Conservation (phyloP, 1,140 invertebrate genomes). For the Thaumatotibia leucotreta region DNA sequence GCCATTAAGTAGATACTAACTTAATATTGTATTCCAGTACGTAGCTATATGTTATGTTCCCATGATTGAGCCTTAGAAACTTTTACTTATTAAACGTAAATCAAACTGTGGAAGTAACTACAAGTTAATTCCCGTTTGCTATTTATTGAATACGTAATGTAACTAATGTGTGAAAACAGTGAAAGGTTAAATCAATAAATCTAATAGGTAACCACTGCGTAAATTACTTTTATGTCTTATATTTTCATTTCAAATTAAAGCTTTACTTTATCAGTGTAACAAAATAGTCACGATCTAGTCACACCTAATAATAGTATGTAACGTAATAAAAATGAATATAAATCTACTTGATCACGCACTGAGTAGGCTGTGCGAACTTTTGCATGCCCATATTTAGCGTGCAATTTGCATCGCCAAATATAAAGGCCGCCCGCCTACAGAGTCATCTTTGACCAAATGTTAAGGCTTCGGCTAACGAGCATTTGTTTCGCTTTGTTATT, state of each 20-base stretch:
- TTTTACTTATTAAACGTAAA: not conserved
- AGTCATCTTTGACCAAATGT: conserved; percentile 6
- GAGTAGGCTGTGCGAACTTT: conserved; percentile 1
- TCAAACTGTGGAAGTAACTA: not conserved
- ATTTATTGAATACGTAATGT: not conserved
- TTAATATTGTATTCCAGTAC: too few species aligned
- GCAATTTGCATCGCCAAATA: conserved; percentile 1
- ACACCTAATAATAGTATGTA: conserved; percentile 1
- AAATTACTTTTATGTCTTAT: not conserved
- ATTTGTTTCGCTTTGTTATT: conserved; percentile 36
- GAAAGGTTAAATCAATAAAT: not conserved
- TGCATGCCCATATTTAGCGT: not conserved
- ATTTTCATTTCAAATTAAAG: not conserved
- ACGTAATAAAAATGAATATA: not conserved
- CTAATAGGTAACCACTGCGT: not conserved
- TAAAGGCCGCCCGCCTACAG: conserved; percentile 35
- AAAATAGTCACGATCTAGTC: not conserved
- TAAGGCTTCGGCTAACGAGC: conserved; percentile 7
- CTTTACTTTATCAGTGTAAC: not conserved
- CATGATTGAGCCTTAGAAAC: too few species aligned
- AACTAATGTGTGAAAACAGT: not conserved
- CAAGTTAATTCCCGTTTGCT: not conserved
- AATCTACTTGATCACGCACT: not conserved
- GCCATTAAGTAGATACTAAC: too few species aligned
- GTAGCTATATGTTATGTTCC: too few species aligned